phyloP scores from a whole-genome alignment of 92 coral and sea anemone species.

The Porites cylindrica region DNA sequence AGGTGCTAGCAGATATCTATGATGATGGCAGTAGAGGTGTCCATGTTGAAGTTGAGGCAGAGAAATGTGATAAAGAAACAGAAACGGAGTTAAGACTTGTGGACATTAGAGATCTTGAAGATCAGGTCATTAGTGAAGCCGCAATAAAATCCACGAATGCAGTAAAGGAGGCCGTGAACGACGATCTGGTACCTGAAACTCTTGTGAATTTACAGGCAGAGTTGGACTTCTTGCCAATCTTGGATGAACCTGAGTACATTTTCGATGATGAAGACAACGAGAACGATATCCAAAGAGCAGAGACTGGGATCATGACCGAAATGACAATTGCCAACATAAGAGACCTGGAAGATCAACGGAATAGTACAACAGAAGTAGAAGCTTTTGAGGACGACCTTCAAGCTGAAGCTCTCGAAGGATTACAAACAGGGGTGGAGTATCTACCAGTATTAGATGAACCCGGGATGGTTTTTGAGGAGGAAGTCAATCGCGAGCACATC shows the following conservation, averaged over 20 bases:
- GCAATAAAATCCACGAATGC: conserved; percentile 11
- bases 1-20: conserved; percentile 50
- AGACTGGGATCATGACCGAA: conserved; percentile 58
- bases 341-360: conserved; percentile 67
- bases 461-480: conserved; percentile 31
- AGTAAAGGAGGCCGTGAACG: conserved; percentile 12
- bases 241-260: conserved; percentile 51
- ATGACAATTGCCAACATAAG: conserved; percentile 52
- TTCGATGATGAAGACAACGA: conserved; percentile 27
- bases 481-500: not conserved
- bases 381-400: conserved; percentile 24
- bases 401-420: conserved; percentile 23
- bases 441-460: conserved; percentile 50
- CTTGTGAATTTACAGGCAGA: conserved; percentile 36
- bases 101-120: conserved; percentile 69
- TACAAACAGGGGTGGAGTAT: conserved; percentile 38
- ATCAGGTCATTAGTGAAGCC: conserved; percentile 37
- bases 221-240: conserved; percentile 24
- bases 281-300: conserved; percentile 28
- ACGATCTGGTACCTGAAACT: conserved; percentile 23
- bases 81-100: conserved; percentile 61
- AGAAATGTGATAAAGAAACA: conserved; percentile 38
- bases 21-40: not conserved
- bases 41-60: not conserved
- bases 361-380: conserved; percentile 18